Evolutionary conservation across 2,113 vertebrate genomes (phyloP), one percentile per base, ranked within the genome.

Genomic region (Gopherus flavomarginatus): DNA sequence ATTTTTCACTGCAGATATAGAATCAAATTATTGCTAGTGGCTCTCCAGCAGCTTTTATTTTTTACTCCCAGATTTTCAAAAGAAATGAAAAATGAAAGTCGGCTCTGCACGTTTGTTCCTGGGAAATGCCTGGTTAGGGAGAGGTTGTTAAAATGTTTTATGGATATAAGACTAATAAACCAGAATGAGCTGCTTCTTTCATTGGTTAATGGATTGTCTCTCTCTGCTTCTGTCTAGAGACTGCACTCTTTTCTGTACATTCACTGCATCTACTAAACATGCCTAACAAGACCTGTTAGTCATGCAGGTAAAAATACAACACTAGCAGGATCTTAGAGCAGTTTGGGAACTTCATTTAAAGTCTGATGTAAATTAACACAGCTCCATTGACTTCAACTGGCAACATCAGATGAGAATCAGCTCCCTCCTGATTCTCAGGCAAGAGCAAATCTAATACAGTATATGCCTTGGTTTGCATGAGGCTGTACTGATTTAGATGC

Each of bases 81-180:
- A 65, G 8, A 81, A 59, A 52, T 91, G 90, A 97, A 78, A 90
- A 97, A 95, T 93, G 65, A 2, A 92, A 95, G 89, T 29, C 83
- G 29, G 29, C 38, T 83, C 93, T 80, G 78, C 29, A 52, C 69
- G 77, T 90, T 92, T 95, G 82, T 89, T 90, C 88, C 89, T 52
- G 52, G 85, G 88, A 95, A 95, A 96, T 47, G 87, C 93, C 96
- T 95, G 95, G 53, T 89, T 72, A 90, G 92, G 85, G 85, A 89
- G 85, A 83, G 35, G 77, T 26, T 85, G 95, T 86, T 95, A 82
- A 94, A 95, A 93, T 91, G 82, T 72, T 86, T 94, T 94, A 93
- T 83, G 90, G 95, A 91, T 95, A 95, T 65, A 79, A 81, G 42
- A 85, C 85, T 94, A 95, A 95, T 94, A 96, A 94, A 77, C 81